These are phyloP conservation scores for Nephotettix cincticeps DNA, from an alignment of 1,140 invertebrate species.

Conservation along the genomic window DNA sequence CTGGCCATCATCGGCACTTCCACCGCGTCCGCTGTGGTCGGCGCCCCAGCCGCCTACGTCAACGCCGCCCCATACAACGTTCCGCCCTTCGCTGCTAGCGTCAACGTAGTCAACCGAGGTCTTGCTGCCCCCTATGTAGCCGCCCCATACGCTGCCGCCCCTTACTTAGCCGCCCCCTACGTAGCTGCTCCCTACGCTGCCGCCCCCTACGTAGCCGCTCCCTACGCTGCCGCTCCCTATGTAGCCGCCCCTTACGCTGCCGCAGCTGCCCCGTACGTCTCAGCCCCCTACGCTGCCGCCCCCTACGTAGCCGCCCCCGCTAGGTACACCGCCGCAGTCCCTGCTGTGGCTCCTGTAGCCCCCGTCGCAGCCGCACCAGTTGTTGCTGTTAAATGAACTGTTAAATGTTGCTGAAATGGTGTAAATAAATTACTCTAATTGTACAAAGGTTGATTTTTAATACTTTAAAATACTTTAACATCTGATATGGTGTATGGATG, in stretches of 20 bases:
- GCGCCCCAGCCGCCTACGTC: slow-evolving; percentile 39
- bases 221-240: slow-evolving; percentile 42
- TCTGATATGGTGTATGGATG: too few relatives aligned
- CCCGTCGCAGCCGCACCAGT: neutral
- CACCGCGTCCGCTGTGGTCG: slow-evolving; percentile 47
- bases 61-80: slow-evolving; percentile 30
- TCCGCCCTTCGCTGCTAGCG: slow-evolving; percentile 24
- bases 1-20: neutral
- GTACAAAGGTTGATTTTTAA: too few relatives aligned
- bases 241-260: slow-evolving; percentile 42
- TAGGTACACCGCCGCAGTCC: slow-evolving; percentile 43
- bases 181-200: slow-evolving; percentile 42
- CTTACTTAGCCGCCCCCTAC: slow-evolving; percentile 34
- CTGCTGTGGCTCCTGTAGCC: slow-evolving; percentile 39
- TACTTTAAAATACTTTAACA: too few relatives aligned
- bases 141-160: slow-evolving; percentile 34
- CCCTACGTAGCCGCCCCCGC: slow-evolving; percentile 42
- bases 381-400: too few relatives aligned
- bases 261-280: slow-evolving; percentile 33
- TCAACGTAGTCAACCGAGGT: slow-evolving; percentile 24
- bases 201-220: slow-evolving; percentile 39
- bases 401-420: too few relatives aligned
- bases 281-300: slow-evolving; percentile 40
- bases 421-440: too few relatives aligned
- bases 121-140: slow-evolving; percentile 42